Evolutionary conservation across 37 sponge, comb jelly and placozoan genomes (phyloP).

Genomic region (Geodia barretti): DNA sequence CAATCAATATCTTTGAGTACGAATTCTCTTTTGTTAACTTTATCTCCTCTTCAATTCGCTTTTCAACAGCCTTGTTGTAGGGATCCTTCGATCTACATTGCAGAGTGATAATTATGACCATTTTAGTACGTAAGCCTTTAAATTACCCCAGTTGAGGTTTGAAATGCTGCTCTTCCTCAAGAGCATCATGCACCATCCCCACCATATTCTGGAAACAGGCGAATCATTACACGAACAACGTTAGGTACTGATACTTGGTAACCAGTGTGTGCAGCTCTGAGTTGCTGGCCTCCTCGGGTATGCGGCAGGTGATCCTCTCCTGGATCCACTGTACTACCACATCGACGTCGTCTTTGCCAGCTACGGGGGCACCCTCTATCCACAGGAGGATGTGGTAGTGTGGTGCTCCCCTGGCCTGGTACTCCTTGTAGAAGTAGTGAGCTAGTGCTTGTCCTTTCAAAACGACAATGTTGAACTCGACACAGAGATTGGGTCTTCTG

Average conservation of each 20-base stretch:
- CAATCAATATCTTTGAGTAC: not conserved
- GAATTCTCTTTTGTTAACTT: not conserved
- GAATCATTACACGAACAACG: too few relatives aligned
- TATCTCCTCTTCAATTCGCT: not conserved
- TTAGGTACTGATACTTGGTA: conserved; percentile 43
- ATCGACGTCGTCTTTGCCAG: conserved; percentile 11
- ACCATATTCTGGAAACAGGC: too few relatives aligned
- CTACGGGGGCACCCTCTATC: conserved; percentile 50
- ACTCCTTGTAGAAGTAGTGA: conserved; percentile 44
- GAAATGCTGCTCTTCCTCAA: too few relatives aligned
- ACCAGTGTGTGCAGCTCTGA: conserved; percentile 61
- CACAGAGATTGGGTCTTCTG: conserved; percentile 59
- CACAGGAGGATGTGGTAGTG: conserved; percentile 59
- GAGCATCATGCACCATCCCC: too few relatives aligned
- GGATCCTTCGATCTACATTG: not conserved
- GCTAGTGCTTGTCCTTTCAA: conserved; percentile 44
- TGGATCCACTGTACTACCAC: conserved; percentile 13
- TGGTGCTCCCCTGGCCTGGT: conserved; percentile 42
- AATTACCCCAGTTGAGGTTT: too few relatives aligned
- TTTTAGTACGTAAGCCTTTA: too few relatives aligned
- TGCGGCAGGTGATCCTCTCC: conserved; percentile 59
- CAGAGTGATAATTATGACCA: too few relatives aligned
- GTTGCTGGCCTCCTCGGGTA: conserved; percentile 41
- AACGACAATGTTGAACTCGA: conserved; percentile 24
- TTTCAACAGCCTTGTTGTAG: not conserved